Base-by-base conservation (phyloP, 2,797 vertebrate genomes). In the Lepus townsendii region DNA sequence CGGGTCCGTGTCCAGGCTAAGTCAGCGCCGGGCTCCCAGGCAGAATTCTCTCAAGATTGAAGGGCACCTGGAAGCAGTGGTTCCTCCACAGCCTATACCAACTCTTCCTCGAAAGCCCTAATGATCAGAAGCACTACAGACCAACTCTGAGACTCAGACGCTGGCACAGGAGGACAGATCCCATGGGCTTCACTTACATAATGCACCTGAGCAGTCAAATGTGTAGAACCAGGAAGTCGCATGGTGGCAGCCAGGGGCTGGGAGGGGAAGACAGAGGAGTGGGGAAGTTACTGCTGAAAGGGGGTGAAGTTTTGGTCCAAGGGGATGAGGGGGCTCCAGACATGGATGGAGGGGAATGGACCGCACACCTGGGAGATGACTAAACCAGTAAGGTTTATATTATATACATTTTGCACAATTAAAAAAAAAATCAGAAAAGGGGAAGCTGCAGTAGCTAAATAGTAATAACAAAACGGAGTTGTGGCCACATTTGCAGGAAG, bases 71-170 rank as follows among this genome's bases (percentile, higher is more conserved):
- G 76, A 84, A 86, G 75, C 47, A 85, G 90, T 38, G 30, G n/a
- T 24, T n/a, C 65, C 62, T 88, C 72, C 60, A 42, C 52, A 79
- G 42, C 80, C 79, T 95, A 83, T 87, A 72, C 7, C 88, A 87
- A 38, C n/a, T 83, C 76, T 66, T 91, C n/a, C 72, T 65, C 54
- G 66, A 73, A 89, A 79, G 91, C 66, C 85, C 77, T 80, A 3
- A 78, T 62, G 60, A 71, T 73, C 35, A 95, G 62, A 75, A 87
- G 60, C 63, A 76, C 13, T 71, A 52, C 78, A 76, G 8, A 54
- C 4, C 71, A 57, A 47, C 86, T 91, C 72, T 38, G 78, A 72
- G 87, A 75, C 60, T 60, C 54, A 38, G 76, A 76, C 19, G 20
- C 4, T 57, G 87, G 17, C 78, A 80, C 65, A 60, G 32, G 89